Evolutionary conservation across 2,113 vertebrate species (phyloP).

Genomic region (Brachypteracias leptosomus): DNA sequence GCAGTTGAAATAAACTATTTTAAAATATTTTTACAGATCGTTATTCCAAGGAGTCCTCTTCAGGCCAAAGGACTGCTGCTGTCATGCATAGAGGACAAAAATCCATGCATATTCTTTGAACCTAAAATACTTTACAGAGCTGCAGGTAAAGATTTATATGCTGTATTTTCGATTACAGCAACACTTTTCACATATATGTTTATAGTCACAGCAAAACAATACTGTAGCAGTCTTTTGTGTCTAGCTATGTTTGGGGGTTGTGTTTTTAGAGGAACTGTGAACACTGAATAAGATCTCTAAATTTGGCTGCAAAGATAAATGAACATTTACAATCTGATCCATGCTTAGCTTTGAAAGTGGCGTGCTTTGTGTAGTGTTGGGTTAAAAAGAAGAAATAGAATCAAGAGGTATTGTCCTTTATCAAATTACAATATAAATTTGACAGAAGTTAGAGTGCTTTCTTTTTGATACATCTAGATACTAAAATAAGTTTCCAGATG

Average conservation of each 20-base stretch:
- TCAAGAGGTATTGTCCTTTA: not conserved
- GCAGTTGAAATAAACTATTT: conserved; percentile 3
- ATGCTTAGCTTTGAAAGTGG: not conserved
- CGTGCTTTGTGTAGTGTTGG: not conserved
- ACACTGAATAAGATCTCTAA: not conserved
- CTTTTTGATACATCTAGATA: not conserved
- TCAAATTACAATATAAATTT: not conserved
- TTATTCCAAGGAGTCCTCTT: conserved; percentile 92
- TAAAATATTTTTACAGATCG: conserved; percentile 79
- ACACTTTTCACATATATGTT: fast-evolving
- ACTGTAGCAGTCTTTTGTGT: not conserved
- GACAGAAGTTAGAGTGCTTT: not conserved
- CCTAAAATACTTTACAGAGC: conserved; percentile 99
- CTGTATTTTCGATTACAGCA: not conserved
- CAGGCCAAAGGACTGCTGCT: conserved; percentile 95
- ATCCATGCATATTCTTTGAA: conserved; percentile 99
- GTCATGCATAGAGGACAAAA: conserved; percentile 92
- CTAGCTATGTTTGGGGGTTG: not conserved
- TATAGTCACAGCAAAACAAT: not conserved
- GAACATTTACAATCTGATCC: not conserved
- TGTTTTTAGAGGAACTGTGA: not conserved
- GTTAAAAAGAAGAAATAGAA: not conserved
- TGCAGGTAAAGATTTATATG: conserved; percentile 84
- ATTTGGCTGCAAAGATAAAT: not conserved
- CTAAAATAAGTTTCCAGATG: not conserved